Base-by-base conservation (phyloP, 2,113 vertebrate genomes). In the Ceyx melanurus region DNA sequence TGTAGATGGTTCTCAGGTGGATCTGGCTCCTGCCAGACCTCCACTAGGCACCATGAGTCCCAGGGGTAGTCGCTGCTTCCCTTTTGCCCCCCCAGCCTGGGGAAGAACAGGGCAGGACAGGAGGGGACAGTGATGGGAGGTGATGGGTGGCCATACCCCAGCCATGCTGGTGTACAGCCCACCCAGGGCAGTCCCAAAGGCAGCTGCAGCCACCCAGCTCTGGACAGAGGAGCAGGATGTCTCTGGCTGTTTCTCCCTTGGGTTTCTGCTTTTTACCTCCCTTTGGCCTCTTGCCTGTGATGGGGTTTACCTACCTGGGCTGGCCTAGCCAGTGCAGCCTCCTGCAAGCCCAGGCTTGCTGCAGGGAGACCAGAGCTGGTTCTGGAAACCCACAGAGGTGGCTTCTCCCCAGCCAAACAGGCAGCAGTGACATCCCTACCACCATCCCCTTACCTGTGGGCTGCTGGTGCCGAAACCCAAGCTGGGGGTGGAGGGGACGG, bases 391-490 rank as follows among this genome's bases (percentile, higher is more conserved):
- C 71, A 6, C 0, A 0, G 70, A 18, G 29, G 10, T 3, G 76
- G 15, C 28, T 64, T 15, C 21, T 42, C 14, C 23, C 9, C 3
- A 0, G 26, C 15, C 31, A 2, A 12, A 6, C 0, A 11, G 18
- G 31, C 40, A 26, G 50, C 42, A 54, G 68, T 0, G 1, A 33
- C 1, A 1, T 62, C 71, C 57, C 35, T 7, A 2, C 5, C 26
- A 2, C 16, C 1, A 2, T 1, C 35, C 29, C 37, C 65, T 98
- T 91, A 99, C 99, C 99, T 99, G 99, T 0, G 99, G 99, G 97
- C 98, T 99, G 94, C 98, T 97, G 51, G 99, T 98, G 91, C 99
- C 98, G 0, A 98, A 99, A 16, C 98, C 99, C 97, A 99, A 98
- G 75, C 98, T 98, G 13, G 99, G 98, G 1, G 97, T 97, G 73